Percentiles rank a stretch among this genome's conserved stretches.
Conservation (phyloP, 2,113 vertebrate genomes). For the Paratilapia polleni region DNA sequence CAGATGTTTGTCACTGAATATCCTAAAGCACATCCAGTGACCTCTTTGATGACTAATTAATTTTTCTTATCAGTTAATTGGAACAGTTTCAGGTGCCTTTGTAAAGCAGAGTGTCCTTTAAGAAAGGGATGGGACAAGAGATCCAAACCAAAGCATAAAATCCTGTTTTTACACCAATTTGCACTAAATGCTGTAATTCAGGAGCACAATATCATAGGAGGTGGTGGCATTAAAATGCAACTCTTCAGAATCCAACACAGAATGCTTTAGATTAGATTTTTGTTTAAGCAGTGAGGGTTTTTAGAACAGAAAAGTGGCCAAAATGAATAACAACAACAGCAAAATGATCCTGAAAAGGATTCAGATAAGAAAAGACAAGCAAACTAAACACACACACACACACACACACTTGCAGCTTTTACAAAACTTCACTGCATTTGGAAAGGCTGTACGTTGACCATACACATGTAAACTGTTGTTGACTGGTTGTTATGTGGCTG, state of each 20-base stretch:
- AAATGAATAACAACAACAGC: background rate
- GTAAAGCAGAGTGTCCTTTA: background rate
- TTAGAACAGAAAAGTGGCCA: background rate
- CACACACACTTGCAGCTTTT: too few relatives aligned
- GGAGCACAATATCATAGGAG: background rate
- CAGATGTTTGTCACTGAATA: constrained; percentile 2
- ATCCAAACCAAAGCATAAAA: background rate
- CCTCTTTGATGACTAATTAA: background rate
- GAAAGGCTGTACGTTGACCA: background rate
- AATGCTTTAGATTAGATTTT: background rate
- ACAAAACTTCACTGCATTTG: background rate
- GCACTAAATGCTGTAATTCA: background rate
- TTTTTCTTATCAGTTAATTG: constrained; percentile 49
- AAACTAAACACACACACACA: too few relatives aligned
- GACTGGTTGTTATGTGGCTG: too few relatives aligned
- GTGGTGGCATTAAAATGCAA: background rate
- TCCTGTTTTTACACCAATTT: background rate
- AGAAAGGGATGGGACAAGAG: background rate
- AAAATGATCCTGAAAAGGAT: background rate
- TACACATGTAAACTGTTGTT: background rate
- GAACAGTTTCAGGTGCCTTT: constrained; percentile 7
- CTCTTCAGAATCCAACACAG: background rate
- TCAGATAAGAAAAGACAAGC: background rate
- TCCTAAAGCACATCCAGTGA: background rate
- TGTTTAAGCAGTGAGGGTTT: background rate